Base-by-base conservation (phyloP, 1,140 invertebrate genomes). In the Macrobrachium nipponense region DNA sequence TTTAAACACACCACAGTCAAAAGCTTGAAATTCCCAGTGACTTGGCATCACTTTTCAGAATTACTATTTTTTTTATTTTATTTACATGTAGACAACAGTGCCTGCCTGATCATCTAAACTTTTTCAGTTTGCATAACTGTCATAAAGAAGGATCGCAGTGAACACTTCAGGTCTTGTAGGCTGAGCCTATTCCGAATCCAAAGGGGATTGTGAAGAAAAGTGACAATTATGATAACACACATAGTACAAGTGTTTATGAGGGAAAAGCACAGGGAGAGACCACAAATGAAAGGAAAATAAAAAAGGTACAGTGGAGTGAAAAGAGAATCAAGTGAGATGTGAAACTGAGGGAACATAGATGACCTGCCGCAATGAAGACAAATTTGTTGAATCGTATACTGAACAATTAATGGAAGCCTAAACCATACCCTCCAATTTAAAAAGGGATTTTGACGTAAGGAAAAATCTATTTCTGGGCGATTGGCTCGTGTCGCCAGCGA, bases 31-130 rank as follows among this genome's bases (percentile, higher is more conserved):
- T 20, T 12, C 18, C 18, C 18, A 72, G 20, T 14, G 27, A 20
- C 68, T 14, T 20, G 27, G 68, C 27, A 20, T 23, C 2, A 14
- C 68, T 27, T 12, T 72, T 20, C 20, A 20, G 18, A 72, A 20
- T 72, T 72, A 72, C 27, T 72, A 3, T 20, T 72, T 72, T 23
- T 20, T 72, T 72, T 72, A 72, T 72, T 72, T 72, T 72, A 3
- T 72, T 72, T 72, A 14, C 27, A 72, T 36, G 18, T 36, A 3
- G 15, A 15, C 20, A 14, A 72, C 27, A 72, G 27, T 72, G 68
- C 68, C n/a, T n/a, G n/a, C n/a, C 20, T 2, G 27, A 14, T 70
- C 66, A 11, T 70, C 20, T 70, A 23, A 23, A 70, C 4, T 11
- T 70, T 12, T n/a, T 15, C 12, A 20, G 66, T 70, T 70, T 20